Evolutionary conservation across 2,113 vertebrate species (phyloP).

Genomic region (Brachyhypopomus gauderio): DNA sequence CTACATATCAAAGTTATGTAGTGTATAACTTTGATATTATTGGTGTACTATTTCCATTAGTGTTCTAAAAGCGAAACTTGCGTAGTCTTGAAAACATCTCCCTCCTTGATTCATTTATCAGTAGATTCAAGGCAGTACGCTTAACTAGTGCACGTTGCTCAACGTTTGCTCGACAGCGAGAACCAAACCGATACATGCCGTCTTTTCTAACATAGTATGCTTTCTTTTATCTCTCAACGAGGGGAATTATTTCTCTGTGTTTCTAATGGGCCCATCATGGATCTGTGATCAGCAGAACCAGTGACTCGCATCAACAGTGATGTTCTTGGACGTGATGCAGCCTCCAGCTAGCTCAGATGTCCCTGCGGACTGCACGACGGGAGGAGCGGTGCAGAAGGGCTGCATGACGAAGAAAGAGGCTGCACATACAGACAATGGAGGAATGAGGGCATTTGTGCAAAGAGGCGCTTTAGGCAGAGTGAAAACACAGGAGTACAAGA

Average conservation of each 20-base stretch:
- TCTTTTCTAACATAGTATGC: slow-evolving; percentile 4
- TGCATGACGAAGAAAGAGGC: not conserved
- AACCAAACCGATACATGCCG: slow-evolving; percentile 12
- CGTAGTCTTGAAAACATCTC: not conserved
- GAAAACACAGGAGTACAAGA: too few species aligned
- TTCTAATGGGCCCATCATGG: slow-evolving; percentile 30
- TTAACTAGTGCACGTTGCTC: slow-evolving; percentile 15
- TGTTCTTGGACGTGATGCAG: slow-evolving; percentile 20
- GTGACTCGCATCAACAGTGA: slow-evolving; percentile 16
- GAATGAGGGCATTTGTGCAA: not conserved
- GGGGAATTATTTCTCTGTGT: slow-evolving; percentile 33
- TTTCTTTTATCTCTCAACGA: slow-evolving; percentile 29
- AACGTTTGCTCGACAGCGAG: slow-evolving; percentile 12
- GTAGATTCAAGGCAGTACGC: not conserved
- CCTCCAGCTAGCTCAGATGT: not conserved
- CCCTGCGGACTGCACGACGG: not conserved
- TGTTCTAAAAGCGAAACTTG: not conserved
- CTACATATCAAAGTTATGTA: too few species aligned
- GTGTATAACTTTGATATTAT: not conserved
- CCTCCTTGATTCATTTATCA: not conserved
- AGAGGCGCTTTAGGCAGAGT: not conserved
- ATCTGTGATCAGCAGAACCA: slow-evolving; percentile 6
- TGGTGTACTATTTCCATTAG: slow-evolving; percentile 1
- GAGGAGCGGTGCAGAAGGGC: not conserved
- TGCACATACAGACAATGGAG: not conserved